A percentile compares a stretch with the other conserved stretches of the same genome.
Evolutionary conservation across 2,888 invertebrate genomes (phyloP).

Genomic region (Lycaena phlaeas): DNA sequence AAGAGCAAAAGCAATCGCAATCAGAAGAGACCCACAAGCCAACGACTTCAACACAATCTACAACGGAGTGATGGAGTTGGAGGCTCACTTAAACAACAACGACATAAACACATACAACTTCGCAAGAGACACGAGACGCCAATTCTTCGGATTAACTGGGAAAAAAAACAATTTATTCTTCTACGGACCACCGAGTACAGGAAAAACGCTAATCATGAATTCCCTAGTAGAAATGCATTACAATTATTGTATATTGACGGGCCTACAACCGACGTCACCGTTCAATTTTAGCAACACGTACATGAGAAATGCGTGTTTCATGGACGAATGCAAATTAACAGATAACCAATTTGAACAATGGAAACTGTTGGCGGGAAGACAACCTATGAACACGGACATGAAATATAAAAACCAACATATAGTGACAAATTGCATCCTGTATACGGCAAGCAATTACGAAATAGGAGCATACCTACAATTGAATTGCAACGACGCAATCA

Average conservation of each 20-base stretch:
- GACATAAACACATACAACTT: slow-evolving; percentile 7
- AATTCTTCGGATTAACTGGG: slow-evolving; percentile 11
- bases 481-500: background rate
- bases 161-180: slow-evolving; percentile 21
- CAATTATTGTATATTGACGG: slow-evolving; percentile 23
- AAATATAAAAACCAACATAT: slow-evolving; percentile 15
- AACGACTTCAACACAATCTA: background rate
- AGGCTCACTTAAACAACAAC: background rate
- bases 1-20: slow-evolving; percentile 9
- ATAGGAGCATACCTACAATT: slow-evolving; percentile 6
- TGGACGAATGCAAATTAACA: slow-evolving; percentile 29
- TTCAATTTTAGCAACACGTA: slow-evolving; percentile 24
- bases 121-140: slow-evolving; percentile 7
- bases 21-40: background rate
- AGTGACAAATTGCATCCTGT: slow-evolving; percentile 5
- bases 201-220: slow-evolving; percentile 26
- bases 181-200: slow-evolving; percentile 17
- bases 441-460: slow-evolving; percentile 7
- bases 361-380: slow-evolving; percentile 24
- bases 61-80: background rate
- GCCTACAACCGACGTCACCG: slow-evolving; percentile 18
- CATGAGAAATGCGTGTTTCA: slow-evolving; percentile 26
- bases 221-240: slow-evolving; percentile 20
- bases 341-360: slow-evolving; percentile 33
- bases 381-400: slow-evolving; percentile 23